Evolutionary conservation across 2,797 vertebrate species (phyloP).

Genomic region (Sebastes iracundus): DNA sequence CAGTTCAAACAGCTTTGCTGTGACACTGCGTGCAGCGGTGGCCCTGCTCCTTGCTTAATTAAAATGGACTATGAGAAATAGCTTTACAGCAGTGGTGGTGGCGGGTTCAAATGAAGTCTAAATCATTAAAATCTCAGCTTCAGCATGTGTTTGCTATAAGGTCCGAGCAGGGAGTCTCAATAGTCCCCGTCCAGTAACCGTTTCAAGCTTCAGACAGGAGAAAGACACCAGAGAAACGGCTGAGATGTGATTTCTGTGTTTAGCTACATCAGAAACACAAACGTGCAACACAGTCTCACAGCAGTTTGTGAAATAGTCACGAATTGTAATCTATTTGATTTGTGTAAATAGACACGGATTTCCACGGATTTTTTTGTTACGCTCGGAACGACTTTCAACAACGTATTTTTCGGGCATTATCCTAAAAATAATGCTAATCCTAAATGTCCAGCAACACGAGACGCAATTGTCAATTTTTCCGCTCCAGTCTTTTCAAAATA

Average conservation of each 20-base stretch:
- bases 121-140: slow-evolving; percentile 41
- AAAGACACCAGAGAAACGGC: background rate
- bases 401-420: no score
- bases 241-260: background rate
- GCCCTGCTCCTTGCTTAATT: slow-evolving; percentile 40
- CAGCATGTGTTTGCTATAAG: slow-evolving; percentile 50
- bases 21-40: slow-evolving; percentile 18
- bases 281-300: background rate
- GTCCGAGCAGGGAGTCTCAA: slow-evolving; percentile 9
- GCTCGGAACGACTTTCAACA: no score
- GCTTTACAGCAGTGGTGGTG: slow-evolving; percentile 18
- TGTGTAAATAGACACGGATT: no score
- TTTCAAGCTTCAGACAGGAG: slow-evolving; percentile 25
- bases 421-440: no score
- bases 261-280: background rate
- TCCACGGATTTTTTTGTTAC: no score
- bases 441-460: no score
- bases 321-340: no score
- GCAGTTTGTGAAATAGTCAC: no score
- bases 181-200: background rate
- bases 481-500: no score
- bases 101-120: slow-evolving; percentile 35
- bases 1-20: slow-evolving; percentile 49
- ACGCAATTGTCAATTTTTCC: no score
- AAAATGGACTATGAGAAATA: slow-evolving; percentile 47